Percentiles rank a stretch among this genome's conserved stretches.
Evolutionary conservation across 2,888 invertebrate genomes (phyloP).

Genomic region (Mellilla xanthometata): DNA sequence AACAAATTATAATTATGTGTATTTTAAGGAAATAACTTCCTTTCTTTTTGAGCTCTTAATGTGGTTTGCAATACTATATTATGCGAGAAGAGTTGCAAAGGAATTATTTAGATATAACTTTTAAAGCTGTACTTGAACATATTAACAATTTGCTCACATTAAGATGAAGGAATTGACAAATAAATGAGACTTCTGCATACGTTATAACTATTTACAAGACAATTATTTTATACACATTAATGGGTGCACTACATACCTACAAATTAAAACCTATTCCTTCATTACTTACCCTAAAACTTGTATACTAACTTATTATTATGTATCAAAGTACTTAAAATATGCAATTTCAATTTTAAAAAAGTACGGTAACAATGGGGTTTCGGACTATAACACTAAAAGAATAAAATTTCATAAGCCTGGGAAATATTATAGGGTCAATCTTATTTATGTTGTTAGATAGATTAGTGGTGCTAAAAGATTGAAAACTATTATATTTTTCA

Average conservation of each 20-base stretch:
- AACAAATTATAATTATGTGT: too few species aligned
- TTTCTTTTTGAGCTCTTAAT: too few species aligned
- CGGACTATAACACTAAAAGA: too few species aligned
- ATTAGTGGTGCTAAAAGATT: conserved; percentile 74
- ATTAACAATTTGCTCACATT: conserved; percentile 20
- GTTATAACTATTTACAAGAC: conserved; percentile 5
- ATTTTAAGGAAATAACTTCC: too few species aligned
- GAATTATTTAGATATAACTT: too few species aligned
- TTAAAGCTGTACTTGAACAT: neutral
- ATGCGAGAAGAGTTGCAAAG: neutral
- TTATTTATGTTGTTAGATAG: conserved; percentile 34
- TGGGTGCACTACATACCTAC: neutral
- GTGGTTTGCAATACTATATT: neutral
- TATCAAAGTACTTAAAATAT: too few species aligned
- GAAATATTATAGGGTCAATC: conserved; percentile 18
- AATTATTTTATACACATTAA: neutral
- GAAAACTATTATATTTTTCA: conserved; percentile 62
- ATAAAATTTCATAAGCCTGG: neutral
- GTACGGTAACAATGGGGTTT: too few species aligned
- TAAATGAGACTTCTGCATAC: conserved; percentile 5
- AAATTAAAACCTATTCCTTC: too few species aligned
- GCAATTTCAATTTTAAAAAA: too few species aligned
- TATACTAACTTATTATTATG: too few species aligned
- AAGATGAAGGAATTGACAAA: conserved; percentile 21
- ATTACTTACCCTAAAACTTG: too few species aligned